Percentiles rank a stretch among this genome's conserved stretches.
Conservation (phyloP, 2,113 vertebrate species). For the Meles meles region DNA sequence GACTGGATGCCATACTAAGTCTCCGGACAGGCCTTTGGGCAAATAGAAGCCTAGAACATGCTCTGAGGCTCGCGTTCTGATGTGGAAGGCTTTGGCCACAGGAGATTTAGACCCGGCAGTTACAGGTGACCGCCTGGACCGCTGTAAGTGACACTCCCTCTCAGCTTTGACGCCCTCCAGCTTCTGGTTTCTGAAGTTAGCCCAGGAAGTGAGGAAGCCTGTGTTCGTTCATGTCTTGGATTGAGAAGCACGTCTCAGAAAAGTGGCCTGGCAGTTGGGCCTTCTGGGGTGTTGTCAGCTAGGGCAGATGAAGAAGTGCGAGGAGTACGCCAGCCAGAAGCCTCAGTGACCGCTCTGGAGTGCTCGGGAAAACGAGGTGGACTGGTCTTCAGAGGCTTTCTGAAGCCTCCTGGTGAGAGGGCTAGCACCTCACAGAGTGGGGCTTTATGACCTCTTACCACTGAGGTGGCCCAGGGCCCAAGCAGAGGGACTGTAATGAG, state of each 20-base stretch:
- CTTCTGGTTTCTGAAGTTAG: not conserved
- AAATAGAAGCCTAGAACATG: not conserved
- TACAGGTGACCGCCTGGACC: fast-evolving
- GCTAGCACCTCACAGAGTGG: not conserved
- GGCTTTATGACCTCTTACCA: not conserved
- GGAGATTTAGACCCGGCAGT: not conserved
- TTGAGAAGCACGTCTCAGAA: not conserved
- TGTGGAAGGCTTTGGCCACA: not conserved
- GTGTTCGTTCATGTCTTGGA: not conserved
- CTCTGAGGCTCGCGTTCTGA: not conserved
- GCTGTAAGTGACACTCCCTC: no score
- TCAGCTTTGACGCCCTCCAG: not conserved
- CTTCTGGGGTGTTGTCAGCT: not conserved
- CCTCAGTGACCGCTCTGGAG: not conserved
- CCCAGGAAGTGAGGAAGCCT: not conserved
- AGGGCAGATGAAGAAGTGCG: not conserved
- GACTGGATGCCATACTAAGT: not conserved
- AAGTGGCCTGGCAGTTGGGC: not conserved
- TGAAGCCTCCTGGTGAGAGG: not conserved
- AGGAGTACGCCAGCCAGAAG: not conserved
- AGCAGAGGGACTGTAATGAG: not conserved
- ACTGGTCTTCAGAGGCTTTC: not conserved
- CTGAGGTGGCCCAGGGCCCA: not conserved
- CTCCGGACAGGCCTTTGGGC: not conserved
- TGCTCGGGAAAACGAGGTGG: no score